A percentile compares a stretch with the other conserved stretches of the same genome.
These are phyloP conservation scores for Pyrgilauda ruficollis DNA, from an alignment of 2,113 vertebrate genomes.

Conservation along the genomic window DNA sequence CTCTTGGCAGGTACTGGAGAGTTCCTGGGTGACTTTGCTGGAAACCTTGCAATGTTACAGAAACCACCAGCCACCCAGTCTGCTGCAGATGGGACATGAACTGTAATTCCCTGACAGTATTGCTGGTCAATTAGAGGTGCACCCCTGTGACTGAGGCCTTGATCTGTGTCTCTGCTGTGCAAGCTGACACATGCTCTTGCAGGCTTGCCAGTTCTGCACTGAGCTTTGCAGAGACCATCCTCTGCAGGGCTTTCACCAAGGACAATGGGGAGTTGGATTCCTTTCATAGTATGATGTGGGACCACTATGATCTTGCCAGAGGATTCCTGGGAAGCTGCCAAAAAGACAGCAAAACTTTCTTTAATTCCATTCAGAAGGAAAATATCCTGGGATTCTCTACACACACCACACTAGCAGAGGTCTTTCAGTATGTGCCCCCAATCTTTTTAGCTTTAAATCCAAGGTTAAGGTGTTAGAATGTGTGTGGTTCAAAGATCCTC, in stretches of 20 bases:
- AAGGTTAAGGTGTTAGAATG: slow-evolving; percentile 30
- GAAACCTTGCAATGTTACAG: not conserved
- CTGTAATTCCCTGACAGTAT: not conserved
- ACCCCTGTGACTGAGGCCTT: not conserved
- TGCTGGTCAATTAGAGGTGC: slow-evolving; percentile 23
- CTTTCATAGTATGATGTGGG: not conserved
- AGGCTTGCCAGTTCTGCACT: not conserved
- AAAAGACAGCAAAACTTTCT: slow-evolving; percentile 19
- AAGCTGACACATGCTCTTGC: not conserved
- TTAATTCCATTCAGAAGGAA: slow-evolving; percentile 26
- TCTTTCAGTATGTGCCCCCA: not conserved
- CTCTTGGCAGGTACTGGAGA: not conserved
- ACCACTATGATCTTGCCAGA: not conserved
- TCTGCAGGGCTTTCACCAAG: not conserved
- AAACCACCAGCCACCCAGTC: not conserved
- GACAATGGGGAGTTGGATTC: not conserved
- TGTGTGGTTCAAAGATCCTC: not conserved
- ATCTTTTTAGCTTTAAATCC: not conserved
- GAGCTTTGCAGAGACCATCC: not conserved
- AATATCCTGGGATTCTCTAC: slow-evolving; percentile 15
- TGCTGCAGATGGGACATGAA: not conserved
- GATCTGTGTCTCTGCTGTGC: not conserved
- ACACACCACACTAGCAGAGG: not conserved
- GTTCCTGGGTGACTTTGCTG: slow-evolving; percentile 25
- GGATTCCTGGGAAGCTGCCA: slow-evolving; percentile 24